phyloP scores from a whole-genome alignment of 2,888 invertebrate genomes.

The Anarsia innoxiella region DNA sequence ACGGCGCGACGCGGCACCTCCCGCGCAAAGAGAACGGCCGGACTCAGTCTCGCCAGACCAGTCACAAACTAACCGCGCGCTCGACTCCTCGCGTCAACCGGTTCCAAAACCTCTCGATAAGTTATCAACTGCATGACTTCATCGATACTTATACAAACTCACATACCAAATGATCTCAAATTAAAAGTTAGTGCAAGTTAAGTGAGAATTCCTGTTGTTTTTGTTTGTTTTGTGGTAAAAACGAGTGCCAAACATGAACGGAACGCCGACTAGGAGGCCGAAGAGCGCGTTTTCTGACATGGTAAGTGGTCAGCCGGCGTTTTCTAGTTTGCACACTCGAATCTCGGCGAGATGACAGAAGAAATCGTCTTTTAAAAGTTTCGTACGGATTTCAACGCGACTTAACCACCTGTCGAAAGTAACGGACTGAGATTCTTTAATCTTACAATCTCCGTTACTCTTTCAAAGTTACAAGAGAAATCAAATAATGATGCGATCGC shows the following conservation, averaged over 20 bases:
- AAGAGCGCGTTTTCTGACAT: slow-evolving; percentile 68
- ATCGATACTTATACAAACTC: slow-evolving; percentile 54
- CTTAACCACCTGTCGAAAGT: background rate
- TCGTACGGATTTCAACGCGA: background rate
- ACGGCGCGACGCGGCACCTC: slow-evolving; percentile 6
- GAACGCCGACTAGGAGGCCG: slow-evolving; percentile 63
- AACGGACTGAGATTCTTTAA: too few relatives aligned
- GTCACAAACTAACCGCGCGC: slow-evolving; percentile 47
- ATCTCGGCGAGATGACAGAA: background rate
- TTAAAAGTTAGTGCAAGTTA: slow-evolving; percentile 67
- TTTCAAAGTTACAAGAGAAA: too few relatives aligned
- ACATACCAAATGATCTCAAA: slow-evolving; percentile 12
- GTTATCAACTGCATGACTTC: slow-evolving; percentile 71
- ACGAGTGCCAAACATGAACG: slow-evolving; percentile 61
- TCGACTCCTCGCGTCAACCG: slow-evolving; percentile 34
- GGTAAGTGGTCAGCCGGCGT: slow-evolving; percentile 37
- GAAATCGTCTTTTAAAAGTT: too few relatives aligned
- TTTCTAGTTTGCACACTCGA: slow-evolving; percentile 2
- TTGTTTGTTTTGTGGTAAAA: slow-evolving; percentile 30
- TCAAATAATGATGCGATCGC: too few relatives aligned
- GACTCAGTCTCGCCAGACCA: too few relatives aligned
- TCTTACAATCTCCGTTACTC: too few relatives aligned
- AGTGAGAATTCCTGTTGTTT: slow-evolving; percentile 52
- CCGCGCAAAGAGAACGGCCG: slow-evolving; percentile 8
- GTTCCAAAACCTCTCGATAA: slow-evolving; percentile 46